Conservation (phyloP, 2,113 vertebrate species). For the Platichthys stellatus region DNA sequence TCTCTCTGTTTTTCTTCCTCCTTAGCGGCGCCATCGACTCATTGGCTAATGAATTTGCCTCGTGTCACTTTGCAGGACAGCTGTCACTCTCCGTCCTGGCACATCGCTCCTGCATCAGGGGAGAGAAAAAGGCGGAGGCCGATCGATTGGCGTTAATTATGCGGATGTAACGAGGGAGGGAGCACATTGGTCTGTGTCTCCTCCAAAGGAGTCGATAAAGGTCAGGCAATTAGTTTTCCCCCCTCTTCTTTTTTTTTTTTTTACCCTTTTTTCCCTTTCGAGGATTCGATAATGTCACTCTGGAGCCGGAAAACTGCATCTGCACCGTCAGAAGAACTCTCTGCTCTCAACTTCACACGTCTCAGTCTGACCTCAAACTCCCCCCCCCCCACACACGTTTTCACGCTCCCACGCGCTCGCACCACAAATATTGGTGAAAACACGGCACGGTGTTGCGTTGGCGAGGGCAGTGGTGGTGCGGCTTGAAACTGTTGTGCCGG, state of each 20-base stretch:
- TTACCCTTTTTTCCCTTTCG: conserved; percentile 7
- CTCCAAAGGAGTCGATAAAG: conserved; percentile 81
- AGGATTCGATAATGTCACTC: conserved; percentile 68
- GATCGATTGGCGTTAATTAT: conserved; percentile 83
- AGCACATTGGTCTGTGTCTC: conserved; percentile 71
- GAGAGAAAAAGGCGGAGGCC: conserved; percentile 66
- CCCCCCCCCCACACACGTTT: not conserved
- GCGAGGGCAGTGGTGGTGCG: not conserved
- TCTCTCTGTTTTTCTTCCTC: not conserved
- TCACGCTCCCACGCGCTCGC: conserved; percentile 6
- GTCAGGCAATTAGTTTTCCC: conserved; percentile 79
- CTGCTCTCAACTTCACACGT: conserved; percentile 12
- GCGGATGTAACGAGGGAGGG: conserved; percentile 74
- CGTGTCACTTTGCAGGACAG: conserved; percentile 71
- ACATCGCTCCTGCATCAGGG: conserved; percentile 59
- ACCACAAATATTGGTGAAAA: not conserved
- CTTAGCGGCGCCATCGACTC: conserved; percentile 47
- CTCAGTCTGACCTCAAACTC: not conserved
- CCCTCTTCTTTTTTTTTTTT: conserved; percentile 14
- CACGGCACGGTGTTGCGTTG: not conserved
- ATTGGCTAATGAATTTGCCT: conserved; percentile 67
- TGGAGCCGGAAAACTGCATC: conserved; percentile 50
- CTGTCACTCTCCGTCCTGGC: conserved; percentile 71
- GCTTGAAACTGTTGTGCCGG: not conserved
- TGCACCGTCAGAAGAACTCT: conserved; percentile 44